Evolutionary conservation across 2,888 invertebrate species (phyloP), one percentile per base, ranked within the genome.

Genomic region (Apoda limacodes): DNA sequence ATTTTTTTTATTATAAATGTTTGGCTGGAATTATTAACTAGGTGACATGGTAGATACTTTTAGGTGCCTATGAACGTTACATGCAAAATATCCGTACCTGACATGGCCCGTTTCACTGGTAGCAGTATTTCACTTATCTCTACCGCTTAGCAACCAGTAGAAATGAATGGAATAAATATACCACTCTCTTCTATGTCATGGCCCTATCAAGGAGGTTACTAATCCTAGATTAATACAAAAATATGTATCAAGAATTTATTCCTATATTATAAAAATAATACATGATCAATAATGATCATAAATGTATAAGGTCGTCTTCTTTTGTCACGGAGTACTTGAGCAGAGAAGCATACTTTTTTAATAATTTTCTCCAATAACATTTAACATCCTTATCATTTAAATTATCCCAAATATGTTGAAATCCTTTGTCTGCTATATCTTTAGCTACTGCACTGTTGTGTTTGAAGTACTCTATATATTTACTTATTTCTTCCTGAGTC

Each of bases 341-440:
- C 24, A 95, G 72, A 53, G 87, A 87, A 2, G 87, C 78, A 66
- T 96, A 97, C 45, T 82, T 80, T 35, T 82, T 84, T 5, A 98
- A 65, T 32, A 97, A 72, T 42, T 83, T 86, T 43, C 80, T 83
- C 97, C 98, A 98, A 62, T 94, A 98, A 55, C 94, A 95, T 41
- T 81, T 82, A 0, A 98, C 84, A 65, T 96, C 91, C 32, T 87
- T 83, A 81, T 95, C 87, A 46, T 85, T 85, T 34, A 98, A 81
- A 70, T 93, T 88, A 32, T 92, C 83, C 88, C 89, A 89, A 50
- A 98, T 88, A 54, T 95, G 90, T 44, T 89, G 74, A 53, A 86
- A 88, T 0, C 98, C 98, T 46, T 89, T 84, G 32, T 87, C 71
- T 0, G 96, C 95, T 39, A 98, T 97, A 58, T 88, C 82, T 52